These are phyloP conservation scores for Apamea epomidion DNA, from an alignment of 2,888 invertebrate genomes.

Conservation along the genomic window DNA sequence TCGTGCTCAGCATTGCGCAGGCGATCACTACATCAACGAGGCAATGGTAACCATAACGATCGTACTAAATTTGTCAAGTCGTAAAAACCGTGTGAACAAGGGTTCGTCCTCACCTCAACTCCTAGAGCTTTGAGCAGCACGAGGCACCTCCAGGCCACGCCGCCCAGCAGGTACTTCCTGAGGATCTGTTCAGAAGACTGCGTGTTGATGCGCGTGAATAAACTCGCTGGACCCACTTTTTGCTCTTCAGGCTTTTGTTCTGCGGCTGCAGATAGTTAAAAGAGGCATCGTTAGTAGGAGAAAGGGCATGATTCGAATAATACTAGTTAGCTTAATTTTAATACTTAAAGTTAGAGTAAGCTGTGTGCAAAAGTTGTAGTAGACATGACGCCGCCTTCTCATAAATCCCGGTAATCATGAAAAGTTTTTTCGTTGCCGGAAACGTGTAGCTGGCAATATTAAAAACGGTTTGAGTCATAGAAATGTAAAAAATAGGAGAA, in stretches of 20 bases:
- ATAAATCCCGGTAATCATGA: not conserved
- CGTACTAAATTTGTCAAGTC: not conserved
- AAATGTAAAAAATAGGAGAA: too few species aligned
- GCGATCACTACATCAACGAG: too few species aligned
- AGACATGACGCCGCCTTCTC: not conserved
- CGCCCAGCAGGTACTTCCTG: constrained; percentile 89
- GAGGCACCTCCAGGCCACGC: constrained; percentile 91
- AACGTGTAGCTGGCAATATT: not conserved
- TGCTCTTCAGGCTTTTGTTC: constrained; percentile 72
- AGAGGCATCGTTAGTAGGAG: not conserved
- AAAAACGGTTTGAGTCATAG: not conserved
- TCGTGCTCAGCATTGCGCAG: too few species aligned
- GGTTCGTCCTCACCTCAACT: constrained; percentile 82
- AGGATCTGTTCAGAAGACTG: constrained; percentile 83
- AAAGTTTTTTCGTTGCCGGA: too few species aligned
- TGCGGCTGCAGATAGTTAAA: constrained; percentile 8
- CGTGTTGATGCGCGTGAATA: constrained; percentile 80
- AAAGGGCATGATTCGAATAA: not conserved
- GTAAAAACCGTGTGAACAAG: not conserved
- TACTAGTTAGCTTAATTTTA: not conserved
- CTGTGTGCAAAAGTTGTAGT: not conserved
- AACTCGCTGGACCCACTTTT: constrained; percentile 73
- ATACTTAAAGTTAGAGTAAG: not conserved
- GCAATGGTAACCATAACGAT: too few species aligned
- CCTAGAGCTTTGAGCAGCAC: constrained; percentile 90